Conservation (phyloP, 1,140 invertebrate species). For the Prorops nasuta region DNA sequence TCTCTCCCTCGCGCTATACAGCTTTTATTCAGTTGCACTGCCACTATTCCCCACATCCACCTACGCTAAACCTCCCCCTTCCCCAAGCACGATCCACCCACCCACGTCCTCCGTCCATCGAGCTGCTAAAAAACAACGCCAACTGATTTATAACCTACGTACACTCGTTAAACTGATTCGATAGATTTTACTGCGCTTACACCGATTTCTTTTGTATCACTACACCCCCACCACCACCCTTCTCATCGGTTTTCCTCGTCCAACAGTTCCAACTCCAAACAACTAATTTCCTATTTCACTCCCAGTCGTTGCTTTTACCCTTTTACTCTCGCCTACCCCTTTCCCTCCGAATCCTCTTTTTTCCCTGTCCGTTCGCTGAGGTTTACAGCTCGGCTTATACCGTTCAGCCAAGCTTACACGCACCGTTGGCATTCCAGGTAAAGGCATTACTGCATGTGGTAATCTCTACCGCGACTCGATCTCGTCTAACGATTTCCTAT, state of each 20-base stretch:
- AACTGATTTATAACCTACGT: conserved; percentile 48
- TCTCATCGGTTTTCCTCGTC: background rate
- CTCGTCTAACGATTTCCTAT: too few relatives aligned
- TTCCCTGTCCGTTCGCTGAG: conserved; percentile 14
- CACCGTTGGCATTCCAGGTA: conserved; percentile 20
- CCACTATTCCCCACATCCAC: conserved; percentile 21
- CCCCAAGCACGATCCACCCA: background rate
- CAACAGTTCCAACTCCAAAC: too few relatives aligned
- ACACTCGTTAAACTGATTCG: conserved; percentile 52
- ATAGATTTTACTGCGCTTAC: conserved; percentile 47
- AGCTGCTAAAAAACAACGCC: conserved; percentile 33
- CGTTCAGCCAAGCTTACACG: conserved; percentile 36
- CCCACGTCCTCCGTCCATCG: background rate
- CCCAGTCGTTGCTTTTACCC: background rate
- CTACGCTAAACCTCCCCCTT: conserved; percentile 11
- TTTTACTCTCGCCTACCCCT: conserved; percentile 6
- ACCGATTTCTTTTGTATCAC: background rate
- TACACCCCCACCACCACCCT: conserved; percentile 2
- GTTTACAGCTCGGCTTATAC: conserved; percentile 41
- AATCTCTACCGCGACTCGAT: too few relatives aligned
- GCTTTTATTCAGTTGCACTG: conserved; percentile 39
- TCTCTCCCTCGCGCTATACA: conserved; percentile 24
- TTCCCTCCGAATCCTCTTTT: conserved; percentile 13
- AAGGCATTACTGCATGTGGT: conserved; percentile 23
- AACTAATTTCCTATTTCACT: too few relatives aligned